These are phyloP conservation scores for Seladonia tumulorum DNA, from an alignment of 2,888 invertebrate genomes.

Conservation along the genomic window DNA sequence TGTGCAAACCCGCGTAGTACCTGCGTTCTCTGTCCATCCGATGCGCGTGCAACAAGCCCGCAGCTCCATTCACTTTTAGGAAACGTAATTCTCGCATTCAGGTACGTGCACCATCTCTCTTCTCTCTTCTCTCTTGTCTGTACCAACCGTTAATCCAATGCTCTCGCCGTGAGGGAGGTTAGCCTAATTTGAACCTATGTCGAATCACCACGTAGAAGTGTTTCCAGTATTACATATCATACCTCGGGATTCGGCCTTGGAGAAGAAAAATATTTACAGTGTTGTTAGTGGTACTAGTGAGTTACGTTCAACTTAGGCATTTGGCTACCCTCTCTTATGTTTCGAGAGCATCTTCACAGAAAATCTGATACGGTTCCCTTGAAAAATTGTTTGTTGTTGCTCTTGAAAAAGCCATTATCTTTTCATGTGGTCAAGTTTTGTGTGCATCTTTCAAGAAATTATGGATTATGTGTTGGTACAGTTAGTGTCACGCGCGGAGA, in stretches of 20 bases:
- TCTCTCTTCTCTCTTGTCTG: neutral
- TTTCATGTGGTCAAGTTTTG: neutral
- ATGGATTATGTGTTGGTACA: neutral
- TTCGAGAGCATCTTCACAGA: neutral
- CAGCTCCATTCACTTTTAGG: slow-evolving; percentile 71
- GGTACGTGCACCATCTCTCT: slow-evolving; percentile 63
- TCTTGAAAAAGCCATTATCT: neutral
- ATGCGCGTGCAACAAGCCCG: slow-evolving; percentile 65
- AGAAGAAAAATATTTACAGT: neutral
- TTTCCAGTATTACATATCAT: neutral
- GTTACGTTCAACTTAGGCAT: neutral
- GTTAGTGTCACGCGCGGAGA: neutral
- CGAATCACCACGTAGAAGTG: neutral
- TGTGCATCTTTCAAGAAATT: neutral
- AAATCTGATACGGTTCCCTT: neutral
- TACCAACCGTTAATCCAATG: neutral
- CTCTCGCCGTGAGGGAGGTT: neutral
- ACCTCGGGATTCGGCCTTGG: neutral
- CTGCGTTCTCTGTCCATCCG: slow-evolving; percentile 70
- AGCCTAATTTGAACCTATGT: neutral
- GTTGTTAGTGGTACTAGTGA: neutral
- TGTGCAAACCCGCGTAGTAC: slow-evolving; percentile 65
- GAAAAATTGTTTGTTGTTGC: neutral
- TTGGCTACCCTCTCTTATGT: neutral
- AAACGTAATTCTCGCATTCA: slow-evolving; percentile 71